A percentile compares a stretch with the other conserved stretches of the same genome.
Evolutionary conservation across 2,888 invertebrate genomes (phyloP).

Genomic region (Sarcophaga variegata): DNA sequence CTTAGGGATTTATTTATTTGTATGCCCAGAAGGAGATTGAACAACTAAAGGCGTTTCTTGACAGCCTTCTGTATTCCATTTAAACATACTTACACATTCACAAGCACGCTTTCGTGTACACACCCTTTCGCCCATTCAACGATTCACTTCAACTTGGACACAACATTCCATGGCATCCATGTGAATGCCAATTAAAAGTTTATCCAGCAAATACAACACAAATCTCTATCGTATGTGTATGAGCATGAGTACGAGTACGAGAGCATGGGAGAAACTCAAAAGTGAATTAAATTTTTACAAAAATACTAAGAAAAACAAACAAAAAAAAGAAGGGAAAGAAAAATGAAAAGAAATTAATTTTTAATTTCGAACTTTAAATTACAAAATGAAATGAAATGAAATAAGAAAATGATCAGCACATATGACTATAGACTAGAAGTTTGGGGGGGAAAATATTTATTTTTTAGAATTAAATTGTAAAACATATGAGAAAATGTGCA

Average conservation of each 20-base stretch:
- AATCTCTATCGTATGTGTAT: not conserved
- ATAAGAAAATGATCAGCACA: no score
- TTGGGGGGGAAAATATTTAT: no score
- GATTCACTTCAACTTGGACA: constrained; percentile 21
- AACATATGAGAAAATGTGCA: no score
- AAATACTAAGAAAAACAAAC: no score
- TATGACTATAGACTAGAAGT: no score
- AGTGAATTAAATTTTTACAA: not conserved
- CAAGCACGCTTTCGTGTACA: constrained; percentile 11
- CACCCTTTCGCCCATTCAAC: not conserved
- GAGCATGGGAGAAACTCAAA: not conserved
- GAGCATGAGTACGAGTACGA: no score
- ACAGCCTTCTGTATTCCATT: not conserved
- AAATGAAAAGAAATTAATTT: not conserved
- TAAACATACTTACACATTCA: no score
- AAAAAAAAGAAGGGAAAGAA: no score
- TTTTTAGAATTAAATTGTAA: no score
- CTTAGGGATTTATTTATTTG: not conserved
- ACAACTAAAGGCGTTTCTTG: constrained; percentile 18
- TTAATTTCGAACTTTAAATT: no score
- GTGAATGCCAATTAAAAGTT: constrained; percentile 56
- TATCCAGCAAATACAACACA: constrained; percentile 21
- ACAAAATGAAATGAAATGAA: no score
- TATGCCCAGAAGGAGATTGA: not conserved
- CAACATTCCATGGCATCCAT: constrained; percentile 27